A percentile compares a stretch with the other conserved stretches of the same genome.
phyloP scores from a whole-genome alignment of 2,113 vertebrate species.

The Sturnus vulgaris region DNA sequence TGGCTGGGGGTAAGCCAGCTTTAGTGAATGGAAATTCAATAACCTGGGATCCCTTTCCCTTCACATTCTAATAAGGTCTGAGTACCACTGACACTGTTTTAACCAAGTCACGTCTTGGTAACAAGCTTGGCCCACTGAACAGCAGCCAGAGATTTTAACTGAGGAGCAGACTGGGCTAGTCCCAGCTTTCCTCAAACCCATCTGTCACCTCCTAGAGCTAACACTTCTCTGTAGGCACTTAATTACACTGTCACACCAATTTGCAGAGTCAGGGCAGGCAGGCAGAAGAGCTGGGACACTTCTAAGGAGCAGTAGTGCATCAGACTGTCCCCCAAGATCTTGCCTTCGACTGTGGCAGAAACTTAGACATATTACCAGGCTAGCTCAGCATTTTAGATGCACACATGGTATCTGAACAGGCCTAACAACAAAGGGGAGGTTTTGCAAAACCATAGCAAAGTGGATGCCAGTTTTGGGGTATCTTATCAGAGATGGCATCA shows the following conservation, averaged over 20 bases:
- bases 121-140: background rate
- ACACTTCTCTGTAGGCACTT: background rate
- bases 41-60: background rate
- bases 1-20: background rate
- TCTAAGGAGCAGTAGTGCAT: rapidly evolving
- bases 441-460: background rate
- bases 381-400: background rate
- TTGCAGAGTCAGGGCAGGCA: background rate
- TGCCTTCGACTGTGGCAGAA: background rate
- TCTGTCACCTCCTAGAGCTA: background rate
- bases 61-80: background rate
- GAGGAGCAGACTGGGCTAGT: background rate
- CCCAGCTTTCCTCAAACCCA: background rate
- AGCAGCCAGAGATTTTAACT: background rate
- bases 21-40: background rate
- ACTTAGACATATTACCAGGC: background rate
- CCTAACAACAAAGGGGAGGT: background rate
- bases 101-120: background rate
- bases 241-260: background rate
- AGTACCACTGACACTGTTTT: background rate
- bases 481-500: background rate
- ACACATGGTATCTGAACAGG: background rate
- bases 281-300: background rate
- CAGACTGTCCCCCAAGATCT: background rate
- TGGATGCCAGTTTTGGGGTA: background rate